Evolutionary conservation across 2,888 invertebrate species (phyloP), one percentile per base, ranked within the genome.

Genomic region (Ochropacha duplaris): DNA sequence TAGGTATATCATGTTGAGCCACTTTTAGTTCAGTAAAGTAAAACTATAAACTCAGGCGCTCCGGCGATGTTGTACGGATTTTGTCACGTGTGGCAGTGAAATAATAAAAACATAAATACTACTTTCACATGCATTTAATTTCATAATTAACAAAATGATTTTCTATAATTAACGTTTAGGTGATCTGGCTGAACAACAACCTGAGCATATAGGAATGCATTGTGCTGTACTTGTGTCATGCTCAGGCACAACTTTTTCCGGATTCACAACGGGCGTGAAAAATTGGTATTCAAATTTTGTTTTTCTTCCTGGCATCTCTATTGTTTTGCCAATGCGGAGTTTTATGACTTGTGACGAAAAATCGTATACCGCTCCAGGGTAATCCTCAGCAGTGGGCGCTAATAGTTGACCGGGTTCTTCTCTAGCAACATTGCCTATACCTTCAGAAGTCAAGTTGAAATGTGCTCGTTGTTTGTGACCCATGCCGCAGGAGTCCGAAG

Each of bases 231-330:
- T 86, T 9, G 79, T 81, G 57, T 91, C 91, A 58, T 52, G 79
- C 2, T 84, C 80, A 0, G 90, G 86, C 8, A 90, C 72, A 22
- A 68, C 64, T 72, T 77, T 87, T 22, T 83, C 81, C 24, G 78
- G 61, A 8, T 69, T 73, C 14, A 68, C 59, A 16, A 75, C 77
- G 2, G 92, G 91, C 22, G 91, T 92, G n/a, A 91, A 68, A 64
- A 92, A 92, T 59, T 90, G 86, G 68, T 90, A 92, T 68, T 91
- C 92, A 0, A 92, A 64, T 71, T 85, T 90, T 0, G 90, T 82
- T 70, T 88, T 91, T 44, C 88, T 81, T 24, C 88, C 87, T 39
- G 84, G 83, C 86, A 87, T 86, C 67, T 91, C 92, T 26, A 92
- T 67, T 9, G 81, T 77, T 71, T 87, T 91, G 49, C 84, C 87